A percentile compares a stretch with the other conserved stretches of the same genome.
Conservation (phyloP, 2,888 invertebrate species). For the Furcula furcula region DNA sequence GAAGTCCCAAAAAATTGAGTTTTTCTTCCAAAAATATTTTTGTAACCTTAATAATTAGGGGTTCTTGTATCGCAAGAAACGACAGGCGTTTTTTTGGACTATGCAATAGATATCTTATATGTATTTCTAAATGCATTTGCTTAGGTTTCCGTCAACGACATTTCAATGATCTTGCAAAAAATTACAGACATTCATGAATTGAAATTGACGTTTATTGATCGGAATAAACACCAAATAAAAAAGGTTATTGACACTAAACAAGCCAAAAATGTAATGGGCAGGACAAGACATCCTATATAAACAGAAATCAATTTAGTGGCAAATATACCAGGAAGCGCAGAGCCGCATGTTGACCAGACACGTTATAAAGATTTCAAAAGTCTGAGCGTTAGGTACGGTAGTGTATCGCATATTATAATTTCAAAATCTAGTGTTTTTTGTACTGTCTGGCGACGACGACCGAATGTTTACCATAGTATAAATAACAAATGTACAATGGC, state of each 20-base stretch:
- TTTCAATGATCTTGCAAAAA: too few relatives aligned
- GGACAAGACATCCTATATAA: background rate
- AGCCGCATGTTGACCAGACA: conserved; percentile 19
- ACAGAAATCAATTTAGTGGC: background rate
- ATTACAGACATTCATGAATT: too few relatives aligned
- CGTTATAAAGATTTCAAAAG: conserved; percentile 29
- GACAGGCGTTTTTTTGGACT: too few relatives aligned
- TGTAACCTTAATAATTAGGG: too few relatives aligned
- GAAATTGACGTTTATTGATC: too few relatives aligned
- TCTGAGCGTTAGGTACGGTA: conserved; percentile 3
- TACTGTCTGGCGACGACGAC: conserved; percentile 32
- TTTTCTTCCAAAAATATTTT: too few relatives aligned
- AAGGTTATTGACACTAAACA: background rate
- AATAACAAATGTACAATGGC: conserved; percentile 2
- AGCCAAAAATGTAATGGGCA: background rate
- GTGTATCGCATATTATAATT: conserved; percentile 42
- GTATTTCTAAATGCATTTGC: too few relatives aligned
- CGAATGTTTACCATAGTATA: conserved; percentile 28
- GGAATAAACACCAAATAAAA: background rate
- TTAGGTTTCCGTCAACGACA: too few relatives aligned
- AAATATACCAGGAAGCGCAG: background rate
- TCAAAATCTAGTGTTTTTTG: conserved; percentile 56
- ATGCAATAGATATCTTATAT: too few relatives aligned
- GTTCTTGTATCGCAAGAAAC: too few relatives aligned
- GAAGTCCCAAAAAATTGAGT: too few relatives aligned